phyloP scores from a whole-genome alignment of 1,140 invertebrate genomes.

The Aricia agestis region DNA sequence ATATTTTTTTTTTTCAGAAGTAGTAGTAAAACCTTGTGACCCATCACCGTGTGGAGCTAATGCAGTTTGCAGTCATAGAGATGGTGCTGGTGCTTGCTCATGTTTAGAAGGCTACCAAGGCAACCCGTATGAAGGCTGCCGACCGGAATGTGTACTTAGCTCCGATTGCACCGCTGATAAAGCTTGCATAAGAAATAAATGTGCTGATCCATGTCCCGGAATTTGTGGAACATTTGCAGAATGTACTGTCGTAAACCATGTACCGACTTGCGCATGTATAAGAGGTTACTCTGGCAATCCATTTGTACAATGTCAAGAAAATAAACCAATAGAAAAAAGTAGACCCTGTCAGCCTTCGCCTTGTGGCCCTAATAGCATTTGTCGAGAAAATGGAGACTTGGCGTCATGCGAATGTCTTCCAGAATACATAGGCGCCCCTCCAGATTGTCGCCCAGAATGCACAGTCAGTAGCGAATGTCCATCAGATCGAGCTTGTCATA shows the following conservation, averaged over 20 bases:
- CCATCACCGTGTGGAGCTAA: conserved; percentile 89
- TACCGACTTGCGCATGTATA: conserved; percentile 85
- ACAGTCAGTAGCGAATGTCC: conserved; percentile 85
- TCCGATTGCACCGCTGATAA: conserved; percentile 84
- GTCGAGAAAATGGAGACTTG: conserved; percentile 77
- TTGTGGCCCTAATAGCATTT: conserved; percentile 83
- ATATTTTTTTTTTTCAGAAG: conserved; percentile 52
- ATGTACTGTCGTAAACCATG: conserved; percentile 85
- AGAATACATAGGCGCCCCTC: conserved; percentile 80
- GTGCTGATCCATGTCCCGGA: conserved; percentile 85
- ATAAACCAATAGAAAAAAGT: conserved; percentile 49
- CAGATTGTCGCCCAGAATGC: conserved; percentile 84
- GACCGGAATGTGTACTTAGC: conserved; percentile 86
- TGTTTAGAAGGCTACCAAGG: conserved; percentile 84
- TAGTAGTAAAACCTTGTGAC: conserved; percentile 80
- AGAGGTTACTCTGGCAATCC: conserved; percentile 87
- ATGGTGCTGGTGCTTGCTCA: conserved; percentile 81
- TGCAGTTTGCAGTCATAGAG: conserved; percentile 80
- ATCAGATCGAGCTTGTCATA: conserved; percentile 82
- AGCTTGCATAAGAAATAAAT: conserved; percentile 86
- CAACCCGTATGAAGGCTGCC: conserved; percentile 82
- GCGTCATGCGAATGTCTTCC: conserved; percentile 81
- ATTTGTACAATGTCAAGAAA: conserved; percentile 66
- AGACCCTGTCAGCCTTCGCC: conserved; percentile 82
- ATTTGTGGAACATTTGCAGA: conserved; percentile 87